Evolutionary conservation across 2,888 invertebrate genomes (phyloP).

Genomic region (Plagodis pulveraria): DNA sequence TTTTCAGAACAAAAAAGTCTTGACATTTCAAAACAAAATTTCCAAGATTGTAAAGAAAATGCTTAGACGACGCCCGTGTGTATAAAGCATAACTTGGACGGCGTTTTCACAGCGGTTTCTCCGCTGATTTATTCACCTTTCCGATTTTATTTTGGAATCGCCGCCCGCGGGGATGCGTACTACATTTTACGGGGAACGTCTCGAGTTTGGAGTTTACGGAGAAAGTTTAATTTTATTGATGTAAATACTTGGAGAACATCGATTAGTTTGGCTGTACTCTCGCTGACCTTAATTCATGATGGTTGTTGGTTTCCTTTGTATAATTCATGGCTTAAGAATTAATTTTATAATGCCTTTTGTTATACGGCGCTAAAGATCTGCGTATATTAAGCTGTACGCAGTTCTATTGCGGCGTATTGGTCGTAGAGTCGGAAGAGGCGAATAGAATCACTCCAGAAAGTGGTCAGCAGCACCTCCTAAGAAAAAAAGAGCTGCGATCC

Average conservation of each 20-base stretch:
- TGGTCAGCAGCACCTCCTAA: too few species aligned
- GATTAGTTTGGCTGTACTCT: constrained; percentile 1
- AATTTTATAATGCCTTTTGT: too few species aligned
- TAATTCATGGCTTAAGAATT: neutral
- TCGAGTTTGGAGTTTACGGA: constrained; percentile 13
- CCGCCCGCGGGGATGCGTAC: constrained; percentile 9
- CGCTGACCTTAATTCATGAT: neutral
- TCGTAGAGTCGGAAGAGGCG: too few species aligned
- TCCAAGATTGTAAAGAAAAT: neutral
- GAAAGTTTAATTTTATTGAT: constrained; percentile 28
- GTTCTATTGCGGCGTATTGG: too few species aligned
- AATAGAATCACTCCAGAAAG: too few species aligned
- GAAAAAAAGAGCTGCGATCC: too few species aligned
- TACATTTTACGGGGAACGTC: constrained; percentile 7
- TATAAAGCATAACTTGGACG: neutral
- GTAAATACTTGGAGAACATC: constrained; percentile 14
- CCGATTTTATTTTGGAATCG: constrained; percentile 24
- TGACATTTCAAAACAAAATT: neutral
- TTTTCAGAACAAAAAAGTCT: too few species aligned
- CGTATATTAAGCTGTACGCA: too few species aligned
- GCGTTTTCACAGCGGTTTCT: constrained; percentile 11
- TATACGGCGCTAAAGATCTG: too few species aligned
- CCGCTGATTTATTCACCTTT: constrained; percentile 31
- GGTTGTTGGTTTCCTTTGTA: neutral
- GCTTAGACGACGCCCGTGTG: neutral